Evolutionary conservation across 2,113 vertebrate species (phyloP), one percentile per base, ranked within the genome.

Genomic region (Psittacus erithacus): DNA sequence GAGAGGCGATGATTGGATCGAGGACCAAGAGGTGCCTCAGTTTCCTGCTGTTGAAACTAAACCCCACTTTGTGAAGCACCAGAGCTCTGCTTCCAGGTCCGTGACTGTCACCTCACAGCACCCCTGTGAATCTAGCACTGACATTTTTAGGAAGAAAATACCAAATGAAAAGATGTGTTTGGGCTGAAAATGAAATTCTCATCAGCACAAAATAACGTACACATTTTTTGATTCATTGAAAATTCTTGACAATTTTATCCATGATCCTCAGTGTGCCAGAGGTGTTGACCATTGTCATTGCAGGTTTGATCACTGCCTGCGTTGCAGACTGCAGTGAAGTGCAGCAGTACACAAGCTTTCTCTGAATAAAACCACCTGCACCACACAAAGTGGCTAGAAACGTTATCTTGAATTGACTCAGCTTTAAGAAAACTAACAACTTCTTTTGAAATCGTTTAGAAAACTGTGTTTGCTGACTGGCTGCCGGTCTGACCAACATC

Each of bases 381-480:
- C 20, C 46, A 47, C 35, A 43, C 1, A 1, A 59, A 78, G 23
- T 17, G 55, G 33, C 46, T 74, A 62, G 4, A 69, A 19, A 27
- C 17, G 44, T 41, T 41, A 81, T 60, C 46, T 74, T 69, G 79
- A 75, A 88, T 82, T 96, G 90, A 78, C 59, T 96, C 80, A 96
- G 29, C 43, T 86, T 82, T 6, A 5, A 92, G 49, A 75, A 84
- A 80, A 77, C 18, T 39, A 64, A 35, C 46, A 91, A 88, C 77
- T 87, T 47, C 29, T 43, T 85, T 53, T 79, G 17, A 88, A 89
- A 86, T 39, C 4, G 0, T 76, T 92, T 70, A 62, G 73, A 76
- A 91, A 86, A 87, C 9, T 2, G 5, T 7, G 7, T 52, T 86
- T 86, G 50, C 82, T 80, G 86, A 57, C 64, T 82, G 50, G 57